Conservation (phyloP, 2,888 invertebrate genomes). For the Artemia sinica region DNA sequence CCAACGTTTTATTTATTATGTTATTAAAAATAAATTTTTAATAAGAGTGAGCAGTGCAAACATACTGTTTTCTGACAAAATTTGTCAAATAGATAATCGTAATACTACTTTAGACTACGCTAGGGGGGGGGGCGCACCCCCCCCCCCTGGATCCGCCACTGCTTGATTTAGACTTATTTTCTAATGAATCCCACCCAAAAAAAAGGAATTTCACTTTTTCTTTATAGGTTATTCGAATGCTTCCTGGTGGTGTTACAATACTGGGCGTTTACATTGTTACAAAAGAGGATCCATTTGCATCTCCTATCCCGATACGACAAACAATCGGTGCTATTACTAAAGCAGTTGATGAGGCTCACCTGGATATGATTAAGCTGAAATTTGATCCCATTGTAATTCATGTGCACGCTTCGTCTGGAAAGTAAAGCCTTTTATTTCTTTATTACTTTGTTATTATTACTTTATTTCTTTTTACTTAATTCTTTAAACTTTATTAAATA, state of each 20-base stretch:
- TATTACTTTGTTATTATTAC: neutral
- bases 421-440: constrained; percentile 30
- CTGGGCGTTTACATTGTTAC: constrained; percentile 60
- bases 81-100: too few species aligned
- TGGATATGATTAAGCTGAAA: constrained; percentile 39
- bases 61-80: too few species aligned
- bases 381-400: constrained; percentile 47
- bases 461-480: too few species aligned
- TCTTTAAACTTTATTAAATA: too few species aligned
- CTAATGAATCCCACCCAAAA: too few species aligned
- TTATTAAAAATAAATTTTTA: too few species aligned
- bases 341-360: constrained; percentile 39
- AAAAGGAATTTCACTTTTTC: neutral
- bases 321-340: constrained; percentile 42
- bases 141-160: too few species aligned
- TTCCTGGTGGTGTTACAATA: constrained; percentile 73
- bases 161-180: too few species aligned
- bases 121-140: too few species aligned
- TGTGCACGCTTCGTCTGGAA: constrained; percentile 36
- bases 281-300: constrained; percentile 29
- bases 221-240: constrained; percentile 55
- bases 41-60: too few species aligned
- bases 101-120: too few species aligned
- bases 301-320: constrained; percentile 41
- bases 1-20: too few species aligned